Conservation (phyloP, 2,888 invertebrate genomes). For the Iselma pallidipennis region DNA sequence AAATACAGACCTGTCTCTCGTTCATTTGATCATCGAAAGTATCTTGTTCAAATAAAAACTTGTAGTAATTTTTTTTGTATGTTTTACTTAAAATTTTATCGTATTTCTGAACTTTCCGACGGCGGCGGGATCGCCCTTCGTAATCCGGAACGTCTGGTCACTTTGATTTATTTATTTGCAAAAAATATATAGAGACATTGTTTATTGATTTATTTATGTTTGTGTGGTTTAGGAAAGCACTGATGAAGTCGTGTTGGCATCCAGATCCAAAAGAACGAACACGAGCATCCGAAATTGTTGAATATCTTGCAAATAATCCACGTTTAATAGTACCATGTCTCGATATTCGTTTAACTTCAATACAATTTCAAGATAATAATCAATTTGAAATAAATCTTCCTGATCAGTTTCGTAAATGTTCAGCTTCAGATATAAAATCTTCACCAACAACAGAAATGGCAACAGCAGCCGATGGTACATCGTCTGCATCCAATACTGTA, state of each 20-base stretch:
- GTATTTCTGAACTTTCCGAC: too few species aligned
- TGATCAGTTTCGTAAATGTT: constrained; percentile 54
- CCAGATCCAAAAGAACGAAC: constrained; percentile 72
- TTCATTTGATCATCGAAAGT: too few species aligned
- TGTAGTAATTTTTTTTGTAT: too few species aligned
- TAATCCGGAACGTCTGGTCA: too few species aligned
- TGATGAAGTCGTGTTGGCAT: constrained; percentile 82
- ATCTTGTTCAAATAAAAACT: too few species aligned
- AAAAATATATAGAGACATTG: too few species aligned
- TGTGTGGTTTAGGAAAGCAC: constrained; percentile 63
- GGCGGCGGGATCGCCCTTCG: too few species aligned
- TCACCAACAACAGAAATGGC: constrained; percentile 33
- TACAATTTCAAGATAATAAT: constrained; percentile 71
- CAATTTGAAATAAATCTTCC: constrained; percentile 61
- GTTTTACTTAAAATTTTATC: too few species aligned
- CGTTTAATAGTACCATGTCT: constrained; percentile 77
- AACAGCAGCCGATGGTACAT: neutral
- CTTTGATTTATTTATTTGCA: too few species aligned
- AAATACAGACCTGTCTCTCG: too few species aligned
- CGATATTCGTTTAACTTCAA: constrained; percentile 74
- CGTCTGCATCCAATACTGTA: neutral
- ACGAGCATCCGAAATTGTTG: constrained; percentile 77
- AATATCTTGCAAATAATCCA: constrained; percentile 77
- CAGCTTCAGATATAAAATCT: constrained; percentile 44
- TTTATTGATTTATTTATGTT: neutral